Conservation (phyloP, 2,113 vertebrate genomes). For the Synodontis membranacea region DNA sequence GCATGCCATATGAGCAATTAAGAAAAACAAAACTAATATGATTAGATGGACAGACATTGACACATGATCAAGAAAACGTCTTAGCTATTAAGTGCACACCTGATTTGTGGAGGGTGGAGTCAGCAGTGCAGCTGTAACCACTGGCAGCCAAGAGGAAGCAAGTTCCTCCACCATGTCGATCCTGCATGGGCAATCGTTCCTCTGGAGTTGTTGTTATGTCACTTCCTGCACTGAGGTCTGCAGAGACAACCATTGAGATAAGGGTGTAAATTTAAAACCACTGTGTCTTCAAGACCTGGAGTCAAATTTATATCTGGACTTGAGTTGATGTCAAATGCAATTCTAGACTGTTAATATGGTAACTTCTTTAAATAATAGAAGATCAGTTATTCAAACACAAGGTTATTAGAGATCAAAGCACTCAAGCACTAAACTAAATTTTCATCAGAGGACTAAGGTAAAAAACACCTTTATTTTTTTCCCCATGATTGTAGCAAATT, state of each 20-base stretch:
- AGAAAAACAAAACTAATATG: neutral
- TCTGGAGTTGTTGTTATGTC: slow-evolving; percentile 90
- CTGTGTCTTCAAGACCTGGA: neutral
- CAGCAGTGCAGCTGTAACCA: slow-evolving; percentile 90
- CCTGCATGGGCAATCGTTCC: slow-evolving; percentile 89
- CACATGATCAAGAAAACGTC: neutral
- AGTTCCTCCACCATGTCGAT: slow-evolving; percentile 84
- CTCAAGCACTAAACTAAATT: neutral
- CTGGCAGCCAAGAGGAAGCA: slow-evolving; percentile 94
- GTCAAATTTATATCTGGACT: neutral
- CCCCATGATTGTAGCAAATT: no score
- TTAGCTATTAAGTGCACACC: slow-evolving; percentile 56
- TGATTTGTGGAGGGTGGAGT: slow-evolving; percentile 88
- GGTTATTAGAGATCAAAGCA: neutral
- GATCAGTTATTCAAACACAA: neutral
- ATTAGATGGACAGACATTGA: neutral
- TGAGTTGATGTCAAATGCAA: neutral
- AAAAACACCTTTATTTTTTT: neutral
- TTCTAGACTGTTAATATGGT: neutral
- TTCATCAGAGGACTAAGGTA: neutral
- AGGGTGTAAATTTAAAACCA: neutral
- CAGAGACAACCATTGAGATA: slow-evolving; percentile 80
- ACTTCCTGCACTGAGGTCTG: slow-evolving; percentile 92
- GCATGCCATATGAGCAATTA: neutral
- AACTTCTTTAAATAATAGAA: neutral